Conservation (phyloP, 2,113 vertebrate genomes). For the Sebastes fasciatus region DNA sequence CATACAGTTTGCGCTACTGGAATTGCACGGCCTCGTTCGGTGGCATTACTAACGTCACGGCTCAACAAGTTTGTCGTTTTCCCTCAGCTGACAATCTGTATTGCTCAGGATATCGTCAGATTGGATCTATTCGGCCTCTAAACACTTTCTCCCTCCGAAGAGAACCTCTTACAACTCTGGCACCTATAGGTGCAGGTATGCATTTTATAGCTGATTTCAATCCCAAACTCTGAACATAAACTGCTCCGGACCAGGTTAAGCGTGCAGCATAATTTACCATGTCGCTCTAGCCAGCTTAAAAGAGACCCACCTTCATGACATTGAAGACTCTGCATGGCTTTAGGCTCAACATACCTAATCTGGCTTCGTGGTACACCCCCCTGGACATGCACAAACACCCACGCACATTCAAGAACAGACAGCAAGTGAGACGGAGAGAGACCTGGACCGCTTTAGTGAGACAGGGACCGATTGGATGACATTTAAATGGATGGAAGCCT, state of each 20-base stretch:
- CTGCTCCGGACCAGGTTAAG: too few species aligned
- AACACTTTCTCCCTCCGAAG: background rate
- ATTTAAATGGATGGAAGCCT: slow-evolving; percentile 60
- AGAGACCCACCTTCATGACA: background rate
- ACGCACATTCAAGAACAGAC: slow-evolving; percentile 6
- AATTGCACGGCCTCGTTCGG: background rate
- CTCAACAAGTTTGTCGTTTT: background rate
- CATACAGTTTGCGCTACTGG: background rate
- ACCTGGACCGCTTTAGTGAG: slow-evolving; percentile 39
- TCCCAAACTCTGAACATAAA: too few species aligned
- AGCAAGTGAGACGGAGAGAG: slow-evolving; percentile 32
- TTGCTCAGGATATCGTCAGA: background rate
- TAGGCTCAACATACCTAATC: background rate
- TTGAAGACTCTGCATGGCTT: background rate
- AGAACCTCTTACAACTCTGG: background rate
- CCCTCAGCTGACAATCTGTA: background rate
- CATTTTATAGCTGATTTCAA: too few species aligned
- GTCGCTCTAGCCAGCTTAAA: background rate
- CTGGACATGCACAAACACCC: background rate
- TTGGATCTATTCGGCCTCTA: background rate
- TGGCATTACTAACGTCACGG: background rate
- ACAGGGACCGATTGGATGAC: slow-evolving; percentile 50
- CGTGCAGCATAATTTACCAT: background rate
- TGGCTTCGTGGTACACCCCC: background rate
- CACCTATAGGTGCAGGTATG: background rate